phyloP scores from a whole-genome alignment of 2,113 vertebrate species.

The Dromaius novaehollandiae region DNA sequence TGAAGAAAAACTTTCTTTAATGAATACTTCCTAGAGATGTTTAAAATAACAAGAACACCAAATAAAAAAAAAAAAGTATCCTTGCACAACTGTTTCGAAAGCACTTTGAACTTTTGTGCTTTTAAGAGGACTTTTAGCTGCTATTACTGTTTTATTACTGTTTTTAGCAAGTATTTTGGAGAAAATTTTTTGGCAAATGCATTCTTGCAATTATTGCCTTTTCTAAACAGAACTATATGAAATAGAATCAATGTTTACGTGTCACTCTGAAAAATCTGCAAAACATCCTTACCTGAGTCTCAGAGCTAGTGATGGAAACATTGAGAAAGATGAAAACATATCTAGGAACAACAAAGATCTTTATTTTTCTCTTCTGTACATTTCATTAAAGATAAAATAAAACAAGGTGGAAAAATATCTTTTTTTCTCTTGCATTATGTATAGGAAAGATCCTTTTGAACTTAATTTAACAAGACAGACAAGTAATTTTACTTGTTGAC shows the following conservation, averaged over 20 bases:
- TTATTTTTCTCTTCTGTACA: background rate
- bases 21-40: background rate
- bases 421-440: background rate
- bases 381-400: background rate
- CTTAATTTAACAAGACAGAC: background rate
- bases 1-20: background rate
- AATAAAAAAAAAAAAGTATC: background rate
- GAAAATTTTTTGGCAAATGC: background rate
- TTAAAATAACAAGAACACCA: background rate
- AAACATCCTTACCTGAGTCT: background rate
- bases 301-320: background rate
- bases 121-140: background rate
- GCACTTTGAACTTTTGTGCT: background rate
- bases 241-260: background rate
- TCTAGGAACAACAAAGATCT: background rate
- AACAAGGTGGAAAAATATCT: background rate
- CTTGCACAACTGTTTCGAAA: background rate
- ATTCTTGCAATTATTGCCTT: background rate
- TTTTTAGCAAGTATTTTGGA: background rate
- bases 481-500: background rate
- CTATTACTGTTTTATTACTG: background rate
- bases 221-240: background rate
- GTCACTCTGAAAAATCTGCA: background rate
- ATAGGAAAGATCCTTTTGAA: accelerated
- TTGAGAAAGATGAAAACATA: background rate